A percentile compares a stretch with the other conserved stretches of the same genome.
Evolutionary conservation across 2,888 invertebrate species (phyloP).

Genomic region (Tetragnatha montana): DNA sequence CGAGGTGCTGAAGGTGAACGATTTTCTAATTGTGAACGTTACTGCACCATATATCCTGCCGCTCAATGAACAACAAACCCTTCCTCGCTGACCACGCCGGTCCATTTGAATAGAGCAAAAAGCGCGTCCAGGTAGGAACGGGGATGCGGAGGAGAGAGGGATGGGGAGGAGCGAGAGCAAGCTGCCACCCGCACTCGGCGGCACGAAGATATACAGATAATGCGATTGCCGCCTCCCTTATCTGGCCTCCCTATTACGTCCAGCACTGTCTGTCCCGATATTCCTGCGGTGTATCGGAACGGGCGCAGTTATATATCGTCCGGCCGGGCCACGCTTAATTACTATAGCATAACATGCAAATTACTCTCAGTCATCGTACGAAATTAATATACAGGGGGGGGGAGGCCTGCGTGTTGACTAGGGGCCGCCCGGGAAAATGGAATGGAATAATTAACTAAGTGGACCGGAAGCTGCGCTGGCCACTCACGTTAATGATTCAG

Average conservation of each 20-base stretch:
- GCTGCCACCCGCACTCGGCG: slow-evolving; percentile 38
- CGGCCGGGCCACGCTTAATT: slow-evolving; percentile 66
- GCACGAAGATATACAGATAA: slow-evolving; percentile 54
- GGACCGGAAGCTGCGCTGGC: slow-evolving; percentile 69
- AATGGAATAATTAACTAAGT: slow-evolving; percentile 72
- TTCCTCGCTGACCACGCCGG: too few species aligned
- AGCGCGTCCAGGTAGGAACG: too few species aligned
- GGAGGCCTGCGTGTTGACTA: slow-evolving; percentile 29
- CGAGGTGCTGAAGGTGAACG: background rate
- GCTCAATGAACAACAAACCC: too few species aligned
- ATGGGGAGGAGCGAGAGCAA: background rate
- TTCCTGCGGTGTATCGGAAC: slow-evolving; percentile 59
- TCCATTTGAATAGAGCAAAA: too few species aligned
- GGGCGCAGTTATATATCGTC: slow-evolving; percentile 67
- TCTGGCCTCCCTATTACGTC: slow-evolving; percentile 37
- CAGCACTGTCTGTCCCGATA: slow-evolving; percentile 62
- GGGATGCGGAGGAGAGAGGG: too few species aligned
- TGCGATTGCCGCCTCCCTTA: slow-evolving; percentile 47
- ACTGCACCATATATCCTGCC: too few species aligned
- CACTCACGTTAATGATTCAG: slow-evolving; percentile 71
- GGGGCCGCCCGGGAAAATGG: slow-evolving; percentile 68
- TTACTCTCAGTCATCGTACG: slow-evolving; percentile 71
- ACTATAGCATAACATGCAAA: slow-evolving; percentile 72
- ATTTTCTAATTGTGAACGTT: background rate
- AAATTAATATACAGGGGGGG: slow-evolving; percentile 68